These are phyloP conservation scores for Drosophila dunni DNA, from an alignment of 1,140 invertebrate genomes.

Conservation along the genomic window DNA sequence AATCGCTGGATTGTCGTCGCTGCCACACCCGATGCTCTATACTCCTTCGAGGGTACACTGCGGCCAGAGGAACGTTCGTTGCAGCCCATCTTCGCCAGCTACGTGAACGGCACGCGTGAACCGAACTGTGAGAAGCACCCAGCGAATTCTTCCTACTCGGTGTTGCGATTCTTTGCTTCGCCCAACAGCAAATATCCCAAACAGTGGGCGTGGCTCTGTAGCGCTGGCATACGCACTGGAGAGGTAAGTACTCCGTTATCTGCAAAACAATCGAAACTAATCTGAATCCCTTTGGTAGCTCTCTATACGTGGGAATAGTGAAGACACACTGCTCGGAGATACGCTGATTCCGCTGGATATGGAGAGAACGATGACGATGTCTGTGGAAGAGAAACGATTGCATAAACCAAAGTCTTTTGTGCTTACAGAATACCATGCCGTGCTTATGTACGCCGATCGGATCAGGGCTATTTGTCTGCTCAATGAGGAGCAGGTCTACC, in stretches of 20 bases:
- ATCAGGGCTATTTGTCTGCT: constrained; percentile 94
- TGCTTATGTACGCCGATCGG: constrained; percentile 93
- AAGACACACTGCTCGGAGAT: constrained; percentile 52
- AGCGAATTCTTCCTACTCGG: constrained; percentile 91
- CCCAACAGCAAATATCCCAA: constrained; percentile 88
- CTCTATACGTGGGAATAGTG: constrained; percentile 48
- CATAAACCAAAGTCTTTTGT: constrained; percentile 90
- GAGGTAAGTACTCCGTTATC: constrained; percentile 48
- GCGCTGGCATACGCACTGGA: constrained; percentile 67
- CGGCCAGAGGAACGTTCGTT: constrained; percentile 89
- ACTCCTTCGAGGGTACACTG: constrained; percentile 93
- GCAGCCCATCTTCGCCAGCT: constrained; percentile 92
- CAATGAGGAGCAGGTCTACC: constrained; percentile 94
- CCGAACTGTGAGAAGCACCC: constrained; percentile 88
- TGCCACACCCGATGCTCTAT: constrained; percentile 92
- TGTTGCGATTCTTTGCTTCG: constrained; percentile 92
- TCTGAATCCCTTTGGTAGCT: constrained; percentile 37
- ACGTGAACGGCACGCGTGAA: constrained; percentile 86
- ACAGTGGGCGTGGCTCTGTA: constrained; percentile 92
- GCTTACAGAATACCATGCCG: constrained; percentile 95
- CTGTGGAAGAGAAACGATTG: constrained; percentile 73
- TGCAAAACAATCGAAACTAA: background rate
- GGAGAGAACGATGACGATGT: constrained; percentile 63
- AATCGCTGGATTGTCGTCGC: constrained; percentile 92
- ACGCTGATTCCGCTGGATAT: constrained; percentile 67